Base-by-base conservation (phyloP, 2,113 vertebrate genomes). In the Speoplatyrhinus poulsoni region DNA sequence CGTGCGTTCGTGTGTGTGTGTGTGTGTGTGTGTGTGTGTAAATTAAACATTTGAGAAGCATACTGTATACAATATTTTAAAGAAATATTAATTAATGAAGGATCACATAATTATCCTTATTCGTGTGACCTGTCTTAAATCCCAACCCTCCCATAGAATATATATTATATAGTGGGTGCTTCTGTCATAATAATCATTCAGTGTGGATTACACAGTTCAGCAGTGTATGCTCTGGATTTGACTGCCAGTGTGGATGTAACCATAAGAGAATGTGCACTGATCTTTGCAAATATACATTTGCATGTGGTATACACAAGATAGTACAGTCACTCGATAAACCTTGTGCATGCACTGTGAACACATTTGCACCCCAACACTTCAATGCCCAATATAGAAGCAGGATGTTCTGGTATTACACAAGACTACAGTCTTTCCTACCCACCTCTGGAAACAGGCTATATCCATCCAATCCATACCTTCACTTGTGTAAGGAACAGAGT, bases 351-450 rank as follows among this genome's bases (percentile, higher is more conserved):
- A 72, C 92, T 75, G 89, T 89, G 74, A 93, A 88, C 85, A 90
- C 89, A 84, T 91, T 91, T 90, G 83, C 93, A 85, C 92, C 85
- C 93, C 78, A 77, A 92, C 93, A 88, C 93, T 87, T 89, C 55
- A 76, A 85, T 75, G 84, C 89, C 86, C 87, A 84, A 85, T 77
- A 81, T 61, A 91, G 92, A 85, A 87, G 82, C 80, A 76, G 88
- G 90, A 79, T 89, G 90, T 87, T 83, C 83, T 65, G 62, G 75
- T 69, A 84, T 81, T 74, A 76, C 83, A 77, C 70, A 79, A 41
- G 65, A 72, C 70, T 36, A 64, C n/a, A 70, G 65, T 66, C 70
- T 62, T 26, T 74, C 77, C 74, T 65, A 12, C 33, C 70, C 55
- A 32, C 69, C 62, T 70, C 49, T 55, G 80, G 52, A 66, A 58